Base-by-base conservation (phyloP, 2,113 vertebrate species). In the Phalacrocorax pelagicus region DNA sequence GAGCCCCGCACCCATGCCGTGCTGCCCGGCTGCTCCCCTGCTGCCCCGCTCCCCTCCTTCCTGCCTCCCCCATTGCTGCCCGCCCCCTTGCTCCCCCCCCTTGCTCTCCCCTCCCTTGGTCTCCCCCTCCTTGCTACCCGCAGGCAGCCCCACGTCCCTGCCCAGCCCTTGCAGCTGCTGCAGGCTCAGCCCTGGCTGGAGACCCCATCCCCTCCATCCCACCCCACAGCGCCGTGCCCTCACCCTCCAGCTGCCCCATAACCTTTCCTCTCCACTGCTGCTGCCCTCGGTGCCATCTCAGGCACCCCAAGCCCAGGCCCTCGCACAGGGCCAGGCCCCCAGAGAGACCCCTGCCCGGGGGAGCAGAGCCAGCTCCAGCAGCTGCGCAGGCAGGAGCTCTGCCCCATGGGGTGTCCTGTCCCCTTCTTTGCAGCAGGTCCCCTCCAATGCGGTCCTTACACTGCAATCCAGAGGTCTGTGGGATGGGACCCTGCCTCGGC, bases 381-480 rank as follows among this genome's bases (percentile, higher is more conserved):
- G 32, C 5, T 5, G 27, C 54, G 6, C 59, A 2, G 73, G 42
- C 57, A 8, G 66, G 11, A 51, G 1, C 16, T 24, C 52, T 54
- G 78, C 34, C n/a, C 71, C 52, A 1, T 0, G 5, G n/a, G 17
- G 4, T 46, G 38, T 9, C 24, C 62, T 27, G 26, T 46, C 7
- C 59, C 47, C 32, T n/a, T n/a, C 29, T 44, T 34, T 5, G 14
- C 26, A 32, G 36, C 51, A 58, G 24, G 10, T 1, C 8, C 27
- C 22, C 15, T 42, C 44, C 58, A 3, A 1, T 1, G 30, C 6
- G 3, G 22, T 38, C 7, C 0, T 10, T 12, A 3, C 10, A 0
- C 21, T 10, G 30, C 61, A 19, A 42, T 26, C 13, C 46, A 29
- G 22, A 30, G 15, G 11, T 3, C 13, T 11, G 23, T 38, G 52